phyloP scores from a whole-genome alignment of 2,797 vertebrate species.

The Mus spretus region DNA sequence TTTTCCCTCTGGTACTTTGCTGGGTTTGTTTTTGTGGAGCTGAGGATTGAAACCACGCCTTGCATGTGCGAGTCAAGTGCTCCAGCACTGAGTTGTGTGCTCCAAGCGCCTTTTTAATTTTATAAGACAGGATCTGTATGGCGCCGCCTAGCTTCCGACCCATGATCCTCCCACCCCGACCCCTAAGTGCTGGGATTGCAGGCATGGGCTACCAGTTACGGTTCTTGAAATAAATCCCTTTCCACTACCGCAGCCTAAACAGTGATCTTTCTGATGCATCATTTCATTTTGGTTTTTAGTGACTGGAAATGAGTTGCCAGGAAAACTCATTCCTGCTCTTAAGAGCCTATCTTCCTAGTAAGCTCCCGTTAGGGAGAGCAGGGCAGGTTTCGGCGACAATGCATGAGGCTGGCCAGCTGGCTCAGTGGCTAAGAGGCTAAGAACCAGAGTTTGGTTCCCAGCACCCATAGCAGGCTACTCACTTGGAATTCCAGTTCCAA shows the following conservation, averaged over 20 bases:
- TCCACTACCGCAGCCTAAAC: neutral
- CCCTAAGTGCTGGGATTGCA: neutral
- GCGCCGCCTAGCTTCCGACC: no score
- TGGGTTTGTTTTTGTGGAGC: neutral
- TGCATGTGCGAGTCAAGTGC: neutral
- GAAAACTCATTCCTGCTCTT: neutral
- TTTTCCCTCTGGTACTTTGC: neutral
- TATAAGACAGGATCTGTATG: neutral
- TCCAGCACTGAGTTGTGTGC: neutral
- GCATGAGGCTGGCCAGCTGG: neutral
- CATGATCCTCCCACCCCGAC: no score
- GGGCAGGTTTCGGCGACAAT: neutral
- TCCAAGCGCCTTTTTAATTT: neutral
- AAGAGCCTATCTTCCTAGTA: neutral
- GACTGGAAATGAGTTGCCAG: neutral
- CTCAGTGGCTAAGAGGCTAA: no score
- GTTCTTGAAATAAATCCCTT: neutral
- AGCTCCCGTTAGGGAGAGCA: neutral
- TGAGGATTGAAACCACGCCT: neutral
- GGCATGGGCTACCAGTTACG: neutral
- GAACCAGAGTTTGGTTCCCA: neutral
- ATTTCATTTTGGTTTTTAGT: neutral
- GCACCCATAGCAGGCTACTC: neutral
- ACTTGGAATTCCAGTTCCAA: neutral
- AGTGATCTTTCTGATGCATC: constrained; percentile 4